Conservation (phyloP, 1,140 invertebrate genomes). For the Lordiphosa clarofinis region DNA sequence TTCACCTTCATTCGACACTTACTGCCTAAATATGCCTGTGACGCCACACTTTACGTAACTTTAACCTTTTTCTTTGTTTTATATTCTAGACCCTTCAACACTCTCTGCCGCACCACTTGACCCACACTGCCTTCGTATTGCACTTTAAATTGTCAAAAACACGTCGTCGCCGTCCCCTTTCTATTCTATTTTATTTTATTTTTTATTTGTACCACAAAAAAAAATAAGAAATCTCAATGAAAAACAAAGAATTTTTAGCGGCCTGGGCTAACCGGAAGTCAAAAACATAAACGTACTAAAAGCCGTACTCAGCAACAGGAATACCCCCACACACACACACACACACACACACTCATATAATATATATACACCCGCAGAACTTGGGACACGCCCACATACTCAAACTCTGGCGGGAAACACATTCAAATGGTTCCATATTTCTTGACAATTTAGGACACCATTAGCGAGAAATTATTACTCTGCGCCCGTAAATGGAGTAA, state of each 20-base stretch:
- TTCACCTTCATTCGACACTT: neutral
- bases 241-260: conserved; percentile 67
- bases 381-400: conserved; percentile 51
- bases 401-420: conserved; percentile 28
- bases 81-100: conserved; percentile 15
- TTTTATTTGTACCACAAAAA: neutral
- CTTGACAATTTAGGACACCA: conserved; percentile 78
- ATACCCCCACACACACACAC: too few species aligned
- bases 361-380: conserved; percentile 35
- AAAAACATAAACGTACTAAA: conserved; percentile 75
- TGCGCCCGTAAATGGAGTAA: conserved; percentile 24
- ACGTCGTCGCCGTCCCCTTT: conserved; percentile 20
- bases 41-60: conserved; percentile 18
- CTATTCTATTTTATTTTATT: conserved; percentile 8
- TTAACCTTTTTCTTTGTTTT: conserved; percentile 24
- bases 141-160: conserved; percentile 64
- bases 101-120: conserved; percentile 27
- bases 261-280: conserved; percentile 48
- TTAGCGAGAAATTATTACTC: conserved; percentile 77
- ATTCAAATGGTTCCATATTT: conserved; percentile 78
- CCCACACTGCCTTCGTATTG: conserved; percentile 31
- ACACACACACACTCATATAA: too few species aligned
- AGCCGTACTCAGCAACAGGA: conserved; percentile 47
- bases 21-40: conserved; percentile 3
- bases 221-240: conserved; percentile 43